Base-by-base conservation (phyloP, 1,140 invertebrate genomes). In the Lordiphosa stackelbergi region DNA sequence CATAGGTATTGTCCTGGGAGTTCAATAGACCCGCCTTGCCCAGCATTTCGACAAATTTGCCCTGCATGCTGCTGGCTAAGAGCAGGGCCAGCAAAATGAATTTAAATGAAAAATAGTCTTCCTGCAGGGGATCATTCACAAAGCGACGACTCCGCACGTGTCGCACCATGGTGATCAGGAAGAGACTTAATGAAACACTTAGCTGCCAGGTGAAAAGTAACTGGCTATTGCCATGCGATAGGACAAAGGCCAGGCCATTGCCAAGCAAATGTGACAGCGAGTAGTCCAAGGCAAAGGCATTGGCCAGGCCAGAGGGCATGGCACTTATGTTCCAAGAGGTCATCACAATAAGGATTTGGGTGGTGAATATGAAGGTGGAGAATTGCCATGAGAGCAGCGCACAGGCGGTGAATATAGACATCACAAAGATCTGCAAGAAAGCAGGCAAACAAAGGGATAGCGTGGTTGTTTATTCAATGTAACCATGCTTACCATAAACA, bases 361-460 rank as follows among this genome's bases (percentile, higher is more conserved):
- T 83, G 34, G 79, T 66, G 45, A 86, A 88, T 41, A 88, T 85
- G 5, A 78, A 55, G 8, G 73, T 70, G 54, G 86, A 88, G 55
- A 87, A 87, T 51, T 87, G 73, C 86, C 86, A 88, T 37, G 73
- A 86, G 2, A 88, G 59, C 22, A 86, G 47, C 1, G 85, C 72
- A 16, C 72, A 57, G 5, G 85, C 73, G 19, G 84, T 87, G 13
- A 86, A 69, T 16, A 85, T 35, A 0, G 72, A 66, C 54, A 87
- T 70, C n/a, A 68, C 77, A 4, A 73, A 66, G n/a, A 84, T 66
- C 86, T 87, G 42, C 6, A 47, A 47, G 19, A 1, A 31, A 31
- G 0, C 28, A 31, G 28, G 7, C 10, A 40, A 31, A 22, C 16
- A 1, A 19, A 4, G 12, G 16, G 9, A 16, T 2, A 4, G 11